phyloP scores from a whole-genome alignment of 2,113 vertebrate genomes.

The Okapia johnstoni region DNA sequence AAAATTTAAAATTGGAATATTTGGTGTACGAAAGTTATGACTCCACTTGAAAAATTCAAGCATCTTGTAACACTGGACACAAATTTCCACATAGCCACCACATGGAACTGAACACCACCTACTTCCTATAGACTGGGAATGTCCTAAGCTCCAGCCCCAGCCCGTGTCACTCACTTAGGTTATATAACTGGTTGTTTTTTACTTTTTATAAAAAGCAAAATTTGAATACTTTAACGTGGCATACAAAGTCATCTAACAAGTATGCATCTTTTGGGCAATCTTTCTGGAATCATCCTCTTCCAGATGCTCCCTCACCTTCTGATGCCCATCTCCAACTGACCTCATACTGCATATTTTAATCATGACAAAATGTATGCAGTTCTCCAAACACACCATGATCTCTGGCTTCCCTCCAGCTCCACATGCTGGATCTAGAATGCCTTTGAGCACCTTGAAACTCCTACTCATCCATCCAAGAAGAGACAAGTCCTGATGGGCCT shows the following conservation, averaged over 20 bases:
- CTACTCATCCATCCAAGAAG: background rate
- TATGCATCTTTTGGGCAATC: background rate
- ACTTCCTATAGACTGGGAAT: background rate
- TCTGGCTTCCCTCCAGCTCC: background rate
- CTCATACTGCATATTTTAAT: background rate
- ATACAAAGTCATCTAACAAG: background rate
- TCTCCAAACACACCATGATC: background rate
- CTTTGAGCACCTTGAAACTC: background rate
- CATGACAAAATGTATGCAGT: background rate
- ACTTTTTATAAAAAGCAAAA: background rate
- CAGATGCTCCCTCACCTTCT: background rate
- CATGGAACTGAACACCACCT: background rate
- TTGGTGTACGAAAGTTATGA: background rate
- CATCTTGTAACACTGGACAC: background rate
- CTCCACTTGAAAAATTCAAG: background rate
- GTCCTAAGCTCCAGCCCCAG: no score
- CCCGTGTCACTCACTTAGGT: rapidly evolving
- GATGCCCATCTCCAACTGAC: no score
- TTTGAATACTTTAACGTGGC: background rate
- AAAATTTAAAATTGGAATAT: background rate
- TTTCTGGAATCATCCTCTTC: background rate
- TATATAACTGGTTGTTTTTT: background rate
- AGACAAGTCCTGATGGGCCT: background rate
- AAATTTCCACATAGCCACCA: background rate
- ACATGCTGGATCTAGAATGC: background rate